Percentiles rank a stretch among this genome's conserved stretches.
These are phyloP conservation scores for Phalera bucephala DNA, from an alignment of 2,888 invertebrate species.

Conservation along the genomic window DNA sequence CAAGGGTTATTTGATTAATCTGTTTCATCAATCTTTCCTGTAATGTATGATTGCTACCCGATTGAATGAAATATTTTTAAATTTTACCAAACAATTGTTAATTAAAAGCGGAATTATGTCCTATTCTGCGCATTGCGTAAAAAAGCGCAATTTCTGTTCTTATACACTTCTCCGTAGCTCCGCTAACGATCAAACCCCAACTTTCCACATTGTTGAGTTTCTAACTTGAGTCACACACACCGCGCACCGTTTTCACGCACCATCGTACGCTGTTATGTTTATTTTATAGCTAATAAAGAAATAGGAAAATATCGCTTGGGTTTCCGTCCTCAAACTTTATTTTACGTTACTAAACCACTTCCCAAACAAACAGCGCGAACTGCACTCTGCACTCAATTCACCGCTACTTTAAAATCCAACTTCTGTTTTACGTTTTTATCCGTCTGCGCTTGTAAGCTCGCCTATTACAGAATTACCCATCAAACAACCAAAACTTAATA, in stretches of 20 bases:
- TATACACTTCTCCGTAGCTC: conserved; percentile 15
- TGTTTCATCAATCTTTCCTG: too few species aligned
- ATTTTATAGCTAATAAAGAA: conserved; percentile 28
- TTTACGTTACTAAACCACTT: neutral
- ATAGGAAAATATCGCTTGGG: conserved; percentile 15
- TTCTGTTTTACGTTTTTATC: too few species aligned
- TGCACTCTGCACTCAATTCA: neutral
- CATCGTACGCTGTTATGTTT: conserved; percentile 33
- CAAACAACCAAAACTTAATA: conserved; percentile 51
- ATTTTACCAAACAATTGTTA: too few species aligned
- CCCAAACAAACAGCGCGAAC: neutral
- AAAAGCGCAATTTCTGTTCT: conserved; percentile 2
- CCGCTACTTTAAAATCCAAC: neutral
- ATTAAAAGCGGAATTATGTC: too few species aligned
- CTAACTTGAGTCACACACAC: conserved; percentile 18
- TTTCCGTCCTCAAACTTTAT: neutral
- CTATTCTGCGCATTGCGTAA: conserved; percentile 1
- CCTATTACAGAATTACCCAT: conserved; percentile 43
- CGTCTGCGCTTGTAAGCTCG: too few species aligned
- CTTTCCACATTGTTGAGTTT: conserved; percentile 34
- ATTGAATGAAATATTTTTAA: too few species aligned
- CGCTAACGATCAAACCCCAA: conserved; percentile 29
- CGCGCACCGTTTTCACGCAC: conserved; percentile 30
- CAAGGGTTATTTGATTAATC: too few species aligned
- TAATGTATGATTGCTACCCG: too few species aligned